Percentiles rank a stretch among this genome's conserved stretches.
phyloP scores from a whole-genome alignment of 37 sponge, comb jelly and placozoan species.

The Cliona cf. orientalis region DNA sequence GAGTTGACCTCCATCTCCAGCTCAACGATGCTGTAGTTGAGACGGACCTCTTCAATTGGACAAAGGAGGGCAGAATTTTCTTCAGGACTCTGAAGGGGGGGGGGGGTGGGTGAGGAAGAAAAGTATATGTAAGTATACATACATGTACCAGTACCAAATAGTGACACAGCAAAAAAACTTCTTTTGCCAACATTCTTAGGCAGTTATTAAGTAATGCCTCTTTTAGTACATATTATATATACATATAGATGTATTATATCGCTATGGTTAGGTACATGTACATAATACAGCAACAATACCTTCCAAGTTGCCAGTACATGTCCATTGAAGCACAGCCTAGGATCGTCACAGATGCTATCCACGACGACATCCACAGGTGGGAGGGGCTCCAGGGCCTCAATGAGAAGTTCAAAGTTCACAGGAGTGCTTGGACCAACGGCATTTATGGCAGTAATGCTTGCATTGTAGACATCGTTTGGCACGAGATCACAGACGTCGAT shows the following conservation, averaged over 20 bases:
- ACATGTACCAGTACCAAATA: no score
- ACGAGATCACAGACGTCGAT: slow-evolving; percentile 36
- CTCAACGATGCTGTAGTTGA: slow-evolving; percentile 39
- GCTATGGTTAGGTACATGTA: no score
- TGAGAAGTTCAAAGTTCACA: slow-evolving; percentile 5
- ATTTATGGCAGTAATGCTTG: slow-evolving; percentile 11
- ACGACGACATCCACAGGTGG: slow-evolving; percentile 2
- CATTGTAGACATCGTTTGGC: slow-evolving; percentile 38
- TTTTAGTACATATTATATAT: neutral
- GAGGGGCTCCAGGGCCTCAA: slow-evolving; percentile 6
- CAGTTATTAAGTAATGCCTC: neutral
- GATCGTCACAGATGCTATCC: neutral
- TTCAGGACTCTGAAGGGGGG: neutral
- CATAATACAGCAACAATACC: no score
- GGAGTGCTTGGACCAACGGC: slow-evolving; percentile 9
- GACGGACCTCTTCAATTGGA: slow-evolving; percentile 1
- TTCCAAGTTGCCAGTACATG: slow-evolving; percentile 11
- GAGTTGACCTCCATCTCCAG: slow-evolving; percentile 15
- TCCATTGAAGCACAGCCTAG: slow-evolving; percentile 23
- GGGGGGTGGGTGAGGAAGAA: neutral
- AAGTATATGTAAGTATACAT: neutral
- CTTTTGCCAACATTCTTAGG: no score
- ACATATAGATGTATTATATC: no score
- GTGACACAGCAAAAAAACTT: neutral
- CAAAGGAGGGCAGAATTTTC: slow-evolving; percentile 35